Base-by-base conservation (phyloP, 2,113 vertebrate genomes). In the Cyprinus carpio region DNA sequence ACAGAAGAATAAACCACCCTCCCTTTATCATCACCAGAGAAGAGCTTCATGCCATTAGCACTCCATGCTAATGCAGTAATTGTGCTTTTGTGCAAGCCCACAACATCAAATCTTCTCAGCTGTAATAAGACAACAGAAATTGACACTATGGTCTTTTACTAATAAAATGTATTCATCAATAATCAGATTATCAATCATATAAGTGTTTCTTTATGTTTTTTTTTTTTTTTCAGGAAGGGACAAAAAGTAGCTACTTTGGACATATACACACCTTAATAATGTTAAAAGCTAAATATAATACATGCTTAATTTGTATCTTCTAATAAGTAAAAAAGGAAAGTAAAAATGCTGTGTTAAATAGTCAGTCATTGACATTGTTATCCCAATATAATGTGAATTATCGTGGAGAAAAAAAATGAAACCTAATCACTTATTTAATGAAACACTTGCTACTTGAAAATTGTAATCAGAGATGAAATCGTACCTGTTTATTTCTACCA, bases 11-110 rank as follows among this genome's bases (percentile, higher is more conserved):
- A 98, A 13, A 99, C 96, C 4, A 99, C 96, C 78, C 96, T 97
- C 51, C 98, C 98, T 89, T 94, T 96, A 89, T 98, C 97, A 43
- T 99, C 98, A 80, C 98, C 97, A 43, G 98, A 99, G 93, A 99
- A 99, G 2, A 99, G 90, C 46, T 99, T 99, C 97, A 98, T 99
- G 8, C 98, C 98, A 37, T 99, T 99, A 71, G 96, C 92, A 91
- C 98, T 99, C 97, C 97, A 99, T 11, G 96, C 95, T 91, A 99
- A 89, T 4, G 96, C 94, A 0, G 97, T 97, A 43, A 99, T 95
- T 25, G 95, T 95, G 15, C 95, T 96, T 91, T 94, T 97, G 86
- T 99, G 98, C 75, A 96, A 93, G 4, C 97, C 96, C 1, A 95
- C 92, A n/a, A 99, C 97, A 0, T 99, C 96, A 79, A 99, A 98